phyloP scores from a whole-genome alignment of 2,797 vertebrate genomes.

The Nannoperca obscura region DNA sequence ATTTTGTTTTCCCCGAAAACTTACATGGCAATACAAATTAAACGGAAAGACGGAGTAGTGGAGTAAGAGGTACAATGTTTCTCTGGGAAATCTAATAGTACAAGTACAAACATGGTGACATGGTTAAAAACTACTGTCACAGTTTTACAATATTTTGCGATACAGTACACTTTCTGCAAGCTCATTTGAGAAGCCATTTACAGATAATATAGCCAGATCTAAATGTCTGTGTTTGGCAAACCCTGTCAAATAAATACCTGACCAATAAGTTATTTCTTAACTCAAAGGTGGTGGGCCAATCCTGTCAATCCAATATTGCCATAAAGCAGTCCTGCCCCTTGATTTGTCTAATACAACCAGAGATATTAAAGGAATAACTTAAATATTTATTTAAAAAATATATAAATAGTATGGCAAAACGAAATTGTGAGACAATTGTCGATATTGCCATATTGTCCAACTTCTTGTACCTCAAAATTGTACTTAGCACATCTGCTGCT shows the following conservation, averaged over 20 bases:
- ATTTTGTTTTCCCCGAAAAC: background rate
- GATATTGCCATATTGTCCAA: background rate
- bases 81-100: background rate
- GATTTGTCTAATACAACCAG: background rate
- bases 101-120: background rate
- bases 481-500: background rate
- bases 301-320: too few species aligned
- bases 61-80: background rate
- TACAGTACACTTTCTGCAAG: background rate
- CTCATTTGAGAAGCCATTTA: background rate
- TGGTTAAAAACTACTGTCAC: background rate
- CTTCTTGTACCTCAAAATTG: background rate
- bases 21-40: too few species aligned
- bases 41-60: background rate
- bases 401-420: background rate
- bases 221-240: background rate
- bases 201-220: background rate
- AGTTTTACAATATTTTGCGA: background rate
- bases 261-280: background rate
- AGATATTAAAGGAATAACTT: background rate
- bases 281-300: background rate
- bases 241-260: too few species aligned
- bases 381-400: too few species aligned
- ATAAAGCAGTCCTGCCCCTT: background rate
- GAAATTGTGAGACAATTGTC: background rate